A percentile compares a stretch with the other conserved stretches of the same genome.
These are phyloP conservation scores for Grantiella picta DNA, from an alignment of 2,113 vertebrate genomes.

Conservation along the genomic window DNA sequence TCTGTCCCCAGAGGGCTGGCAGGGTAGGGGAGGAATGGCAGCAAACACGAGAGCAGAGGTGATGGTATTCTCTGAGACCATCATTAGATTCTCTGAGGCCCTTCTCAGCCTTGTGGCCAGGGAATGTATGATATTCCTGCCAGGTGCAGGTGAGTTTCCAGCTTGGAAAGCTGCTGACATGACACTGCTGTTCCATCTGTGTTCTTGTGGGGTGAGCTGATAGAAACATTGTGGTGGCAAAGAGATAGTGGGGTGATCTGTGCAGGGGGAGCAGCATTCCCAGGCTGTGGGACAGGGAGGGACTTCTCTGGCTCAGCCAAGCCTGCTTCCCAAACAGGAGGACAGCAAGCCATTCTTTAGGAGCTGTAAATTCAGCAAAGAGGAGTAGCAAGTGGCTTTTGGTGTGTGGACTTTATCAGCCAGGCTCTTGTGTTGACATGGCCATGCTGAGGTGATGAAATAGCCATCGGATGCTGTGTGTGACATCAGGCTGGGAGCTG, in stretches of 20 bases:
- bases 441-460: not conserved
- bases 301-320: not conserved
- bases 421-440: not conserved
- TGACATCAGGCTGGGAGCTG: not conserved
- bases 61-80: not conserved
- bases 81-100: not conserved
- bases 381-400: not conserved
- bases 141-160: not conserved
- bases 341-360: not conserved
- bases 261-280: not conserved
- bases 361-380: not conserved
- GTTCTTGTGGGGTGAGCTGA: not conserved
- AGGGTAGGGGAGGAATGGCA: fast-evolving
- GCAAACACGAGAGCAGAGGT: fast-evolving
- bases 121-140: fast-evolving
- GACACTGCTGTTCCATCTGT: not conserved
- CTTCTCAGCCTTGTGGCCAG: not conserved
- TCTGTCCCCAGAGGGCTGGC: not conserved
- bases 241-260: not conserved
- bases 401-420: fast-evolving
- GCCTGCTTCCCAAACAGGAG: not conserved
- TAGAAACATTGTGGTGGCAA: fast-evolving
- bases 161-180: not conserved
- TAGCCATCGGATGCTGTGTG: fast-evolving
- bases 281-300: not conserved